Evolutionary conservation across 2,113 vertebrate species (phyloP).

Genomic region (Engraulis encrasicolus): DNA sequence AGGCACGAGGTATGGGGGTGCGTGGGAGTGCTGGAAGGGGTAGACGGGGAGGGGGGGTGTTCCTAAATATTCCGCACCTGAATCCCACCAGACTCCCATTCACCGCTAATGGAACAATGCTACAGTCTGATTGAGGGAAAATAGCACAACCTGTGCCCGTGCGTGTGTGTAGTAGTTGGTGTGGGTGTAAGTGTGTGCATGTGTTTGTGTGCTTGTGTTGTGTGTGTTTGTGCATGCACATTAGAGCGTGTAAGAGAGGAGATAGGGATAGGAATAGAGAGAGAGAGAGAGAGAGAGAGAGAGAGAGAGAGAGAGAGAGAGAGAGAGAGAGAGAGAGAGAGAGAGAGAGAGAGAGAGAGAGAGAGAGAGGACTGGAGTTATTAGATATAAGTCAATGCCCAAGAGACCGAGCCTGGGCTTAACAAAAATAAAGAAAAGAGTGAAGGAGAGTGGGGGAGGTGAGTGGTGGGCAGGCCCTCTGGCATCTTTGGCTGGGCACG

Average conservation of each 20-base stretch:
- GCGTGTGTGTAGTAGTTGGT: background rate
- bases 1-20: too few species aligned
- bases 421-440: conserved; percentile 6
- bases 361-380: conserved; percentile 16
- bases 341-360: conserved; percentile 18
- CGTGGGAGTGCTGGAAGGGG: background rate
- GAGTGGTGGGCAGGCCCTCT: background rate
- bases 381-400: conserved; percentile 20
- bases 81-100: conserved; percentile 54
- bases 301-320: conserved; percentile 38
- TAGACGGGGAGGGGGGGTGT: too few species aligned
- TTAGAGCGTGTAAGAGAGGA: background rate
- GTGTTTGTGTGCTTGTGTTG: background rate
- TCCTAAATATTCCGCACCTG: conserved; percentile 49
- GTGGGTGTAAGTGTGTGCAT: background rate
- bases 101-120: conserved; percentile 54
- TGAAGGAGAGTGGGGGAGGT: background rate
- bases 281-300: background rate
- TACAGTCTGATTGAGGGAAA: conserved; percentile 49
- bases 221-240: background rate
- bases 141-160: background rate
- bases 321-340: conserved; percentile 29
- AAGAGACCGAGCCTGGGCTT: background rate
- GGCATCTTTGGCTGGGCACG: too few species aligned
- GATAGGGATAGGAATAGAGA: conserved; percentile 31